Percentiles rank a stretch among this genome's conserved stretches.
Evolutionary conservation across 2,888 invertebrate genomes (phyloP).

Genomic region (Callyntrura sp.): DNA sequence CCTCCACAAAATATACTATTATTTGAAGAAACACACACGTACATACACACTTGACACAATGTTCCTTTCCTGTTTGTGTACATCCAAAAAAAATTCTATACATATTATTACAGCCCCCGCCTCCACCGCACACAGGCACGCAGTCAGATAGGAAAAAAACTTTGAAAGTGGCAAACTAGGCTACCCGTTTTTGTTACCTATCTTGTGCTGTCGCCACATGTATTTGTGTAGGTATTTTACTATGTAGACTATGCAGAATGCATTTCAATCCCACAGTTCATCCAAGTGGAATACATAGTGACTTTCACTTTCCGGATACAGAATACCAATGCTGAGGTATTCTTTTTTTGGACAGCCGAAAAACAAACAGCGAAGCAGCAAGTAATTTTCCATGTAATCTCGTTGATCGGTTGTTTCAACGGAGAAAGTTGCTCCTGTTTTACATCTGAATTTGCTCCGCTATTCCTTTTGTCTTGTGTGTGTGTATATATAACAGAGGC

Average conservation of each 20-base stretch:
- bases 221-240: no score
- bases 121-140: no score
- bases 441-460: not conserved
- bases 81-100: not conserved
- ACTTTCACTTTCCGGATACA: slow-evolving; percentile 24
- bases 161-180: no score
- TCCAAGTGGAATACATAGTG: not conserved
- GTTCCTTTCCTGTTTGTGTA: not conserved
- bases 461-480: not conserved
- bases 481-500: not conserved
- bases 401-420: slow-evolving; percentile 10
- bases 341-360: not conserved
- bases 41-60: not conserved
- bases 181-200: no score
- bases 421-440: not conserved
- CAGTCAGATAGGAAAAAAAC: no score
- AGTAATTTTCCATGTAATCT: slow-evolving; percentile 61
- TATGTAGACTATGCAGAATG: not conserved
- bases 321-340: not conserved
- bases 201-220: no score
- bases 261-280: not conserved
- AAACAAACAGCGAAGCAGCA: slow-evolving; percentile 14
- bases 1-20: not conserved
- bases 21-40: no score
- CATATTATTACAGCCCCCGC: no score